Base-by-base conservation (phyloP, 2,888 invertebrate species). In the Aphidoletes aphidimyza region DNA sequence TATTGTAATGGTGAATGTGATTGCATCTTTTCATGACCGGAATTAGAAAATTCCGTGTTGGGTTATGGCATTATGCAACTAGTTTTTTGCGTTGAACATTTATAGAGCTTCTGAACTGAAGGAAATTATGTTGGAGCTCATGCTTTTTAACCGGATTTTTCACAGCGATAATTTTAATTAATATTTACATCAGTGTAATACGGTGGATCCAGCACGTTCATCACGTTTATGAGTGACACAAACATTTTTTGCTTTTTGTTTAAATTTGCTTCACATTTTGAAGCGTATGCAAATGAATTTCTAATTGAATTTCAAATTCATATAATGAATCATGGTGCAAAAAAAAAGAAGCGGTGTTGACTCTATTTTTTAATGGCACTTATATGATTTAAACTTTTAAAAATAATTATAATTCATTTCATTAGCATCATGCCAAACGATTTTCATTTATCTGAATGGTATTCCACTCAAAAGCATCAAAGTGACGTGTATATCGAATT, bases 331-430 rank as follows among this genome's bases (percentile, higher is more conserved):
- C 2, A 17, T 47, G 47, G 42, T 42, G 42, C 11, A 42, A 42
- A 11, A 2, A 3, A 17, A 17, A 47, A 47, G 6, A 47, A 47
- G n/a, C n/a, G n/a, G n/a, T 47, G 8, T 54, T n/a, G n/a, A 0
- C 26, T n/a, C 54, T 19, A 54, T 54, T 54, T 26, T 54, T 3
- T 3, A 3, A 3, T 22, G n/a, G 54, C 54, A 8, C n/a, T 26
- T 54, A 3, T 22, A 54, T 54, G 26, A 54, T 54, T 22, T 54
- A 54, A 54, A 26, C 26, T 22, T 26, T 19, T 22, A 26, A 54
- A 54, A 54, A 49, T 49, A 19, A 49, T 49, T 11, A 49, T 19
- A 54, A 54, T 54, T 54, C 54, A 54, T 54, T 54, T 54, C 54
- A 54, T 54, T 54, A 54, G 54, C 26, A 54, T 54, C 54, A 54